Percentiles rank a stretch among this genome's conserved stretches.
These are phyloP conservation scores for Drosophila mimica DNA, from an alignment of 2,888 invertebrate genomes.

Conservation along the genomic window DNA sequence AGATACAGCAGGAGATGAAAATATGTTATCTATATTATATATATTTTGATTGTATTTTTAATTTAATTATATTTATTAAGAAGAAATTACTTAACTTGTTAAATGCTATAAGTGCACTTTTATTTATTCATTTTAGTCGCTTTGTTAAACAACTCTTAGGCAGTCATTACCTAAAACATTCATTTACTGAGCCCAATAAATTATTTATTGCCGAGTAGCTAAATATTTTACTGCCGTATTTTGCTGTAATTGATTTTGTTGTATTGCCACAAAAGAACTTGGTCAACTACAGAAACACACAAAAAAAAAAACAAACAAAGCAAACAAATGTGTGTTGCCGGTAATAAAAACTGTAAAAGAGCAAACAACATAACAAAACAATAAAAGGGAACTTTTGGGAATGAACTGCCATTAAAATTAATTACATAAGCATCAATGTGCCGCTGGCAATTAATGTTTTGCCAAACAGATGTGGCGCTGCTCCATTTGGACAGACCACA, in stretches of 20 bases:
- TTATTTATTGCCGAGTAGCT: conserved; percentile 59
- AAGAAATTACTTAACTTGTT: not conserved
- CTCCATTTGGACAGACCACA: conserved; percentile 39
- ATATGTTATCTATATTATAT: not conserved
- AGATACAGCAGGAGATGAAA: too few relatives aligned
- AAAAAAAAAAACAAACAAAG: not conserved
- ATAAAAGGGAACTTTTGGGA: conserved; percentile 54
- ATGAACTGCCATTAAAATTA: conserved; percentile 76
- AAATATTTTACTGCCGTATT: conserved; percentile 55
- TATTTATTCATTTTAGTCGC: not conserved
- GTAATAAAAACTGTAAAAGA: conserved; percentile 43
- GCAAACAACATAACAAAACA: conserved; percentile 43
- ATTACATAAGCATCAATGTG: conserved; percentile 75
- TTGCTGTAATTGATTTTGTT: conserved; percentile 37
- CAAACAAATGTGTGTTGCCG: conserved; percentile 8
- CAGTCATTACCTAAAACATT: not conserved
- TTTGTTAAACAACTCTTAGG: not conserved
- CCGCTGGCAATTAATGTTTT: conserved; percentile 71
- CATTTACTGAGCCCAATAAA: conserved; percentile 35
- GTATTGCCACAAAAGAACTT: conserved; percentile 17
- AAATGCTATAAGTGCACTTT: not conserved
- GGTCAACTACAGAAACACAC: conserved; percentile 28
- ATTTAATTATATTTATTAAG: not conserved
- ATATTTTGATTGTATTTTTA: not conserved
- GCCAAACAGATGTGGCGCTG: conserved; percentile 37